Evolutionary conservation across 2,888 invertebrate genomes (phyloP).

Genomic region (Stratiomys singularior): DNA sequence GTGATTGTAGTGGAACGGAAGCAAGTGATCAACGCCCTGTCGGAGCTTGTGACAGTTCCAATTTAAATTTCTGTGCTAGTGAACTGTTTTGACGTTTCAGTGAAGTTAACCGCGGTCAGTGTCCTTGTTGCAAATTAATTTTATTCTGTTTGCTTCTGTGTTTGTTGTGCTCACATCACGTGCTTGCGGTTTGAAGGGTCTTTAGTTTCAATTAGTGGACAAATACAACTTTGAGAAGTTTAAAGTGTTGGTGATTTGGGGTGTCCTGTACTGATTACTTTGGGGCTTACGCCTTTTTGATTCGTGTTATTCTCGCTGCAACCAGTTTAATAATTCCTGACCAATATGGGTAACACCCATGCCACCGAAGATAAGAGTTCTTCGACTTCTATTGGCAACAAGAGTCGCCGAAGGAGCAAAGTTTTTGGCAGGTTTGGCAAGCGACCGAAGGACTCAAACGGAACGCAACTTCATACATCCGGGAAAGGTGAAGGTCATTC

Average conservation of each 20-base stretch:
- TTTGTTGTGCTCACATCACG: neutral
- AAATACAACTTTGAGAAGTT: no score
- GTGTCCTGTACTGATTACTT: no score
- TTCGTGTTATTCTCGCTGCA: no score
- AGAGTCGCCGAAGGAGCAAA: slow-evolving; percentile 58
- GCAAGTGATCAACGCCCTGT: neutral
- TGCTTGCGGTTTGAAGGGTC: no score
- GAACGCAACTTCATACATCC: slow-evolving; percentile 10
- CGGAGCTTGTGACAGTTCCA: no score
- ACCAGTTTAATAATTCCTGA: no score
- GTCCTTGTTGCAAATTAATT: neutral
- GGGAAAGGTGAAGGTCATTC: slow-evolving; percentile 39
- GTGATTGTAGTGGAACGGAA: slow-evolving; percentile 17
- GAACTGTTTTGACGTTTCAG: neutral
- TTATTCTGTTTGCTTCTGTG: neutral
- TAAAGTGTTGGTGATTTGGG: no score
- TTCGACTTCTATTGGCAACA: slow-evolving; percentile 36
- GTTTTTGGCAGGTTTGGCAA: slow-evolving; percentile 61
- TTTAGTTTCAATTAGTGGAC: neutral
- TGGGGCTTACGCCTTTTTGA: no score
- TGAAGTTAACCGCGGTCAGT: neutral
- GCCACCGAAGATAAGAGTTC: slow-evolving; percentile 32
- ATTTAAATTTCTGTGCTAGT: no score
- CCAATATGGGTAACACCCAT: slow-evolving; percentile 42
- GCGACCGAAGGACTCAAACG: slow-evolving; percentile 58